These are phyloP conservation scores for Poecilia latipinna DNA, from an alignment of 2,113 vertebrate species.

Conservation along the genomic window DNA sequence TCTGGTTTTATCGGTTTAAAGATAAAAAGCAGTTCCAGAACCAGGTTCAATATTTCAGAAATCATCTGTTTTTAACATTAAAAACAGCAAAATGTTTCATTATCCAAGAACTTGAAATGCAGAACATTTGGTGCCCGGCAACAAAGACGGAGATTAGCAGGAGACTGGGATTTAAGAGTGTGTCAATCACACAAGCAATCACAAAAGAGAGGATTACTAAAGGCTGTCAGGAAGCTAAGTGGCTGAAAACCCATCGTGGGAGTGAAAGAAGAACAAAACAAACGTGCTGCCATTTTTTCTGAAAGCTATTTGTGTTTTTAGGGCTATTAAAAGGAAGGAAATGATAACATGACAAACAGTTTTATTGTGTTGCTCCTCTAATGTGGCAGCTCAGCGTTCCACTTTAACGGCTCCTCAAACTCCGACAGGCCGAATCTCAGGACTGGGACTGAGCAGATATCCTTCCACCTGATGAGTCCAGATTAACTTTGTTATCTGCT, in stretches of 20 bases:
- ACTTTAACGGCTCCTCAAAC: slow-evolving; percentile 31
- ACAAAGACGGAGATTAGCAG: slow-evolving; percentile 9
- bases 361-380: slow-evolving; percentile 36
- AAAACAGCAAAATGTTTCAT: not conserved
- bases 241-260: slow-evolving; percentile 40
- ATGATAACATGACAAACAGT: slow-evolving; percentile 23
- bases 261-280: slow-evolving; percentile 45
- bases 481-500: not conserved
- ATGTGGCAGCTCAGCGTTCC: slow-evolving; percentile 9
- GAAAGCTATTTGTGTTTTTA: not conserved
- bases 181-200: slow-evolving; percentile 47
- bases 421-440: slow-evolving; percentile 5
- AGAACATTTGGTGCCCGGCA: not conserved
- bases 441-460: slow-evolving; percentile 6
- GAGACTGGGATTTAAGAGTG: not conserved
- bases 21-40: too few species aligned
- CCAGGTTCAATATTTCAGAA: too few species aligned
- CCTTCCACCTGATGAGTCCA: not conserved
- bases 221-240: slow-evolving; percentile 28
- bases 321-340: slow-evolving; percentile 3
- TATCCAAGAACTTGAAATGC: not conserved
- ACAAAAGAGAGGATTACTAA: slow-evolving; percentile 29
- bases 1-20: too few species aligned
- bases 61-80: not conserved
- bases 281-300: slow-evolving; percentile 23